Evolutionary conservation across 2,888 invertebrate species (phyloP), one percentile per base, ranked within the genome.

Genomic region (Caenorhabditis uteleia): DNA sequence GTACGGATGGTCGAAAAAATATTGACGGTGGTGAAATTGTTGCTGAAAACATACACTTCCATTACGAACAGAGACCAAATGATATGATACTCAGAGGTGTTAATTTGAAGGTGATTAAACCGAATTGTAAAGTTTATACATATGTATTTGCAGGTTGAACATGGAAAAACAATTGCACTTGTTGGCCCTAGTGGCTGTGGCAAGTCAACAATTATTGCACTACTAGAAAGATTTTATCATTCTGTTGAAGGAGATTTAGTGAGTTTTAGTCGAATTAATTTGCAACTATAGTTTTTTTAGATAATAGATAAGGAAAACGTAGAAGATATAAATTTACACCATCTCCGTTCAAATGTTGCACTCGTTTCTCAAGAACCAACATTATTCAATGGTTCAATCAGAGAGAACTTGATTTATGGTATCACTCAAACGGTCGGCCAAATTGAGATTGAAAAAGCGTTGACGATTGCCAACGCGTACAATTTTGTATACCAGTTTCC

Each of bases 161-260:
- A 82, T 4, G 84, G 84, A 16, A 79, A 84, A 64, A 79, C 84
- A 3, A 75, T 84, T 26, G 85, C 85, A 5, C 72, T 85, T 31
- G 85, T 85, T 18, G 85, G 85, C 1, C 84, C 84, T 0, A 82
- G 82, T 61, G 85, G 85, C 8, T 84, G 85, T 8, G 85, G 85
- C 20, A 85, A 85, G 71, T 81, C 80, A 7, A 83, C 85, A 0
- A 83, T 84, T 48, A 81, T 85, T 16, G 80, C 80, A 25, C 74
- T 85, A 2, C 84, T 93, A 1, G 89, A 91, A 84, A 86, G 92
- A 58, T 92, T 91, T 83, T 93, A 93, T 83, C 91, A 91, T 82
- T 89, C 90, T 0, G 84, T 85, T 5, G 84, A 83, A 3, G 92
- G 92, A 12, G 80, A 85, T 36, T 87, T 91, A 65, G 87, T 88